Evolutionary conservation across 2,113 vertebrate genomes (phyloP).

Genomic region (Mirounga angustirostris): DNA sequence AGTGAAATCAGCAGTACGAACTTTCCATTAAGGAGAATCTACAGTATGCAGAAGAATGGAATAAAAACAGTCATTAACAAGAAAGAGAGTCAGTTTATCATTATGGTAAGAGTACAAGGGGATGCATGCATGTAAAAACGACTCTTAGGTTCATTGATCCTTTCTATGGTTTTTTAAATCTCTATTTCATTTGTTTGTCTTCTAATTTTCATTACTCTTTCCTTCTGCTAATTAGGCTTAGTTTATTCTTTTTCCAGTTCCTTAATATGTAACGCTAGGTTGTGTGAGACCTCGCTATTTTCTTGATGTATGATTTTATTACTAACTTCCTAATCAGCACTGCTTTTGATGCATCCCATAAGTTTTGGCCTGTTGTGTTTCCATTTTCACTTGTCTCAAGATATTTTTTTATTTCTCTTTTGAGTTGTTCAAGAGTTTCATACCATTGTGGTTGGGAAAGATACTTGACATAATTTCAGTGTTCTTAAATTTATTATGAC

Average conservation of each 20-base stretch:
- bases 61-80: not conserved
- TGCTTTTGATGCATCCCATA: not conserved
- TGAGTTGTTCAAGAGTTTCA: not conserved
- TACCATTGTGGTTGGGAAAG: not conserved
- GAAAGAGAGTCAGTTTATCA: not conserved
- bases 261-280: not conserved
- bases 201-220: not conserved
- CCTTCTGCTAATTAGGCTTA: not conserved
- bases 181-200: not conserved
- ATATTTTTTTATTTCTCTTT: not conserved
- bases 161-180: not conserved
- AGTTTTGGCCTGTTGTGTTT: not conserved
- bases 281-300: not conserved
- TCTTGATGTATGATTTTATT: not conserved
- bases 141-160: not conserved
- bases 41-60: not conserved
- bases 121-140: not conserved
- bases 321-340: not conserved
- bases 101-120: not conserved
- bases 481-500: not conserved
- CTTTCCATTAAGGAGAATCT: not conserved
- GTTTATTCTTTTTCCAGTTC: not conserved
- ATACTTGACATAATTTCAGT: not conserved
- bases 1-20: not conserved
- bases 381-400: not conserved